Percentiles rank a stretch among this genome's conserved stretches.
Conservation (phyloP, 2,888 invertebrate genomes). For the Platycnemis pennipes region DNA sequence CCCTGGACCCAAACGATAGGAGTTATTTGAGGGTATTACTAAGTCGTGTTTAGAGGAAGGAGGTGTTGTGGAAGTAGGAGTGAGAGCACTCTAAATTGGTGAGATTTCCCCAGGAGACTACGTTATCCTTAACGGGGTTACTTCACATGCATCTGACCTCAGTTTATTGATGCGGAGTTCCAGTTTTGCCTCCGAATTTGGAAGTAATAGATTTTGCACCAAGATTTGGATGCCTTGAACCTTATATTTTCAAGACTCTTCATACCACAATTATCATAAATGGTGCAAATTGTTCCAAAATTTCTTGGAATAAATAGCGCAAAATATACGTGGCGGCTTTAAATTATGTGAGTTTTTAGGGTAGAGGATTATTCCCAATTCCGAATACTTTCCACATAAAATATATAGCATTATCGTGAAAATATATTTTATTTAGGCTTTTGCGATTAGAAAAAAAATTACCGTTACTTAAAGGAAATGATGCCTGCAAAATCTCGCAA, state of each 20-base stretch:
- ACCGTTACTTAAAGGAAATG: no score
- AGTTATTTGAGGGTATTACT: constrained; percentile 16
- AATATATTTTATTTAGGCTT: no score
- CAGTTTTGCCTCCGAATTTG: neutral
- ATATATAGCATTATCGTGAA: no score
- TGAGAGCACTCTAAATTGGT: neutral
- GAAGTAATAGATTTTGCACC: neutral
- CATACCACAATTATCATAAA: neutral
- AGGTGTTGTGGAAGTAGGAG: neutral
- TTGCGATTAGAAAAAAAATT: no score
- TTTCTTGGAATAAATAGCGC: no score
- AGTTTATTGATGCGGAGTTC: neutral
- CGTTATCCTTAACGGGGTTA: neutral
- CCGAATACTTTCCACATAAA: no score
- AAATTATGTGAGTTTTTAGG: no score
- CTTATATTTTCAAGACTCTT: neutral
- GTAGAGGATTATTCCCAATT: no score
- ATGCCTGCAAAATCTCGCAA: no score
- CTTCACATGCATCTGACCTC: neutral
- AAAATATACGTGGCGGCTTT: no score
- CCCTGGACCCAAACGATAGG: neutral
- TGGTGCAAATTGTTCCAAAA: no score
- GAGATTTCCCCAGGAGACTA: neutral
- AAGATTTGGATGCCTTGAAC: neutral
- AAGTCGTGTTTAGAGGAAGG: neutral